Evolutionary conservation across 2,888 invertebrate genomes (phyloP), one percentile per base, ranked within the genome.

Genomic region (Cinara cedri): DNA sequence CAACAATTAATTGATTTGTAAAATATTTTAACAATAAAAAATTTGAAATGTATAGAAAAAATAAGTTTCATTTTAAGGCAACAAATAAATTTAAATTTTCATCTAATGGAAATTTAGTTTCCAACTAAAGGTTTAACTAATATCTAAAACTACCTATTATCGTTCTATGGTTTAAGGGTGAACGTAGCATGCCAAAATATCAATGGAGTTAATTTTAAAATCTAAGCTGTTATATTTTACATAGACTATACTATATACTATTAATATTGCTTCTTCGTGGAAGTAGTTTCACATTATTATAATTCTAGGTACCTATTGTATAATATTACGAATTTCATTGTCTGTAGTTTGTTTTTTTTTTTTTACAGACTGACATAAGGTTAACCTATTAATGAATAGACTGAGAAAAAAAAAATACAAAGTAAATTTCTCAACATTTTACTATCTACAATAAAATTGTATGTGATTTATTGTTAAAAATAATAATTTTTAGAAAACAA

Each of bases 11-110:
- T 4, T 34, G 6, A 34, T 34, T 42, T 55, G 21, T 57, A 2
- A 21, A 44, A 21, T 71, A 71, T 11, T 34, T 49, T n/a, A n/a
- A n/a, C n/a, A n/a, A n/a, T n/a, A n/a, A n/a, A 8, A 65, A 14
- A 57, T 16, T 44, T 57, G 6, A 46, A 57, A 57, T 71, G 16
- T 57, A n/a, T 44, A 0, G 14, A 26, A 44, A n/a, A 42, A 54
- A 42, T 63, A 49, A 8, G 51, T 74, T 74, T 74, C 74, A 74
- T 74, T 74, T 74, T 74, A 74, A 74, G 74, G 74, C 74, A 74
- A 74, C 16, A 51, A 51, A 74, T 54, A 54, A 19, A 74, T 74
- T 21, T 51, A 3, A 42, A 74, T 42, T 63, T 54, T 13, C 49
- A 49, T 72, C 72, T 72, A 72, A 74, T 63, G 46, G 10, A 72